phyloP scores from a whole-genome alignment of 2,797 vertebrate species.

The Euthynnus affinis region DNA sequence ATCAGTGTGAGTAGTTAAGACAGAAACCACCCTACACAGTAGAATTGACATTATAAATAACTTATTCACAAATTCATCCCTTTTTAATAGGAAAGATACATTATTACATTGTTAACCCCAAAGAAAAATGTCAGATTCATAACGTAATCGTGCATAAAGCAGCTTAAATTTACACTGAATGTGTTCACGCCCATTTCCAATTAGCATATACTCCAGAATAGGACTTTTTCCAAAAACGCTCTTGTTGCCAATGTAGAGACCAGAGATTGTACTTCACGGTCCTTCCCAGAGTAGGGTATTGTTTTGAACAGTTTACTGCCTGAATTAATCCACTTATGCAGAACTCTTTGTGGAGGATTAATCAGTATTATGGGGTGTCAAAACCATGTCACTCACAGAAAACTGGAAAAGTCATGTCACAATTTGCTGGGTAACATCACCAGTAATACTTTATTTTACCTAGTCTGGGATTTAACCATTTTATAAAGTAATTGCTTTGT shows the following conservation, averaged over 20 bases:
- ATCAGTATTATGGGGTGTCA: conserved; percentile 32
- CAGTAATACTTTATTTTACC: conserved; percentile 9
- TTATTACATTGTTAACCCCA: not conserved
- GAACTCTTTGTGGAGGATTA: conserved; percentile 50
- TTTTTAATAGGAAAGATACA: not conserved
- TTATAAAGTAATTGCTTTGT: conserved; percentile 2
- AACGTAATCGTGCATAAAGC: conserved; percentile 1
- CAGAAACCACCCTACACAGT: not conserved
- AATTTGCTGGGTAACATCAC: conserved; percentile 22
- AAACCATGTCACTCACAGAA: conserved; percentile 21
- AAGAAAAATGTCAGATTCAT: not conserved
- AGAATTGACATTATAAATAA: not conserved
- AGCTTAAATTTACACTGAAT: conserved; percentile 2
- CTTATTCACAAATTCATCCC: not conserved
- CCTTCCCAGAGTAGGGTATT: conserved; percentile 21
- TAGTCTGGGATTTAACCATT: not conserved
- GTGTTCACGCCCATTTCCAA: conserved; percentile 41
- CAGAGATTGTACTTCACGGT: conserved; percentile 35
- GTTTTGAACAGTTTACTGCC: conserved; percentile 52
- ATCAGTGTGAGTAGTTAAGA: not conserved
- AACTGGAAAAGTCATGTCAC: conserved; percentile 12
- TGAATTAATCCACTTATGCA: conserved; percentile 62
- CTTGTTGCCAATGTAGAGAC: conserved; percentile 25
- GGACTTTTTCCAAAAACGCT: conserved; percentile 30
- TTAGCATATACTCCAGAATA: conserved; percentile 14